A percentile compares a stretch with the other conserved stretches of the same genome.
Conservation (phyloP, 2,797 vertebrate species). For the Podargus strigoides region DNA sequence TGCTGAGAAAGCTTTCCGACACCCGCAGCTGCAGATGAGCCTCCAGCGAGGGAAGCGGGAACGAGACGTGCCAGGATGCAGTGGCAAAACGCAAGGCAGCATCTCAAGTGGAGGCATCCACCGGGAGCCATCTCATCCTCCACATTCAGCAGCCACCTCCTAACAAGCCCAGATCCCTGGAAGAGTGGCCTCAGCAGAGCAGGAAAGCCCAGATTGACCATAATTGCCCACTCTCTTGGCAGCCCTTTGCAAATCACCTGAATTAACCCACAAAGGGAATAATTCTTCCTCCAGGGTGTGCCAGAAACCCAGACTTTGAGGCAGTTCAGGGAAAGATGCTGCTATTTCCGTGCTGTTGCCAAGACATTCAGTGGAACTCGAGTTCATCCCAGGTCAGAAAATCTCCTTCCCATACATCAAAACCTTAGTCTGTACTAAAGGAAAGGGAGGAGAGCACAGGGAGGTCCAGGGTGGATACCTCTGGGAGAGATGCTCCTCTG, state of each 20-base stretch:
- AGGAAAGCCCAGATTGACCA: background rate
- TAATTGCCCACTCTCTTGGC: background rate
- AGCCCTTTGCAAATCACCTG: background rate
- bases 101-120: background rate
- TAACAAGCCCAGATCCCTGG: background rate
- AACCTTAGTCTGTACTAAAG: background rate
- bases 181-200: background rate
- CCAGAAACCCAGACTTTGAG: background rate
- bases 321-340: background rate
- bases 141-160: background rate
- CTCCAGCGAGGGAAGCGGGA: background rate
- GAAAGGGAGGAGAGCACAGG: background rate
- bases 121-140: background rate
- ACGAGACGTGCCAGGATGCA: background rate
- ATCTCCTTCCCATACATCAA: background rate
- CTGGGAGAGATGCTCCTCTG: background rate
- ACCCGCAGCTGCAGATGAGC: background rate
- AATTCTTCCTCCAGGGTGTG: constrained; percentile 15
- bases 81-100: background rate
- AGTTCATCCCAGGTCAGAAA: background rate
- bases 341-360: background rate
- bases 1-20: background rate
- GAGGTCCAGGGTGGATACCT: background rate
- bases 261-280: background rate
- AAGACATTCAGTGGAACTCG: background rate